Evolutionary conservation across 2,888 invertebrate species (phyloP).

Genomic region (Autographa pulchrina): DNA sequence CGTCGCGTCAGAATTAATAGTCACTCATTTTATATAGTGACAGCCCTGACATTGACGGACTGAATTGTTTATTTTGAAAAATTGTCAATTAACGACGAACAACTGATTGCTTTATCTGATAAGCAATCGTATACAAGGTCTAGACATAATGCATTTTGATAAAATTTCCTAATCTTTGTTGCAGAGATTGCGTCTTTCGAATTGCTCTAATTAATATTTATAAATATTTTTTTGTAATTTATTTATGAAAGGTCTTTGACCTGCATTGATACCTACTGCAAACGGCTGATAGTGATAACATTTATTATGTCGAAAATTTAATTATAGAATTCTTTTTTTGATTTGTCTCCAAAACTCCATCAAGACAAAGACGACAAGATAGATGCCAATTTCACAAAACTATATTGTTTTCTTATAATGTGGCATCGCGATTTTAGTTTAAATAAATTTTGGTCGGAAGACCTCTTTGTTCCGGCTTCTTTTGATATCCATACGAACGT

Average conservation of each 20-base stretch:
- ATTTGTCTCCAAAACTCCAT: too few relatives aligned
- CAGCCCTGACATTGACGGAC: slow-evolving; percentile 38
- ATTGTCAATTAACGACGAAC: slow-evolving; percentile 22
- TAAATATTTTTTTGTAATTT: not conserved
- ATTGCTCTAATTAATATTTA: not conserved
- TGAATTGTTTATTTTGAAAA: slow-evolving; percentile 40
- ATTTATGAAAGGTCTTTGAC: not conserved
- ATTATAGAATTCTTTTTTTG: too few relatives aligned
- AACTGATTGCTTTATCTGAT: slow-evolving; percentile 17
- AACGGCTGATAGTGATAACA: too few relatives aligned
- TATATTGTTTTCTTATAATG: not conserved
- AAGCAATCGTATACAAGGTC: slow-evolving; percentile 9
- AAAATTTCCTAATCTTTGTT: not conserved
- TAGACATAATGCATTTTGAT: slow-evolving; percentile 4
- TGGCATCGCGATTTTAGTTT: not conserved
- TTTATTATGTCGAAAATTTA: too few relatives aligned
- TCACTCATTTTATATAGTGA: slow-evolving; percentile 44
- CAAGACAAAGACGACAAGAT: not conserved
- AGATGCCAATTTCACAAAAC: not conserved
- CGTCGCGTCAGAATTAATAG: slow-evolving; percentile 40
- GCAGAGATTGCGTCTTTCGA: not conserved
- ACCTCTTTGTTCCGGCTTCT: not conserved
- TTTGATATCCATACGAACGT: not conserved
- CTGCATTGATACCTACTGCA: too few relatives aligned
- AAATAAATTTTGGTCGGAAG: not conserved